Conservation (phyloP, 2,888 invertebrate species). For the Tuberolachnus salignus region DNA sequence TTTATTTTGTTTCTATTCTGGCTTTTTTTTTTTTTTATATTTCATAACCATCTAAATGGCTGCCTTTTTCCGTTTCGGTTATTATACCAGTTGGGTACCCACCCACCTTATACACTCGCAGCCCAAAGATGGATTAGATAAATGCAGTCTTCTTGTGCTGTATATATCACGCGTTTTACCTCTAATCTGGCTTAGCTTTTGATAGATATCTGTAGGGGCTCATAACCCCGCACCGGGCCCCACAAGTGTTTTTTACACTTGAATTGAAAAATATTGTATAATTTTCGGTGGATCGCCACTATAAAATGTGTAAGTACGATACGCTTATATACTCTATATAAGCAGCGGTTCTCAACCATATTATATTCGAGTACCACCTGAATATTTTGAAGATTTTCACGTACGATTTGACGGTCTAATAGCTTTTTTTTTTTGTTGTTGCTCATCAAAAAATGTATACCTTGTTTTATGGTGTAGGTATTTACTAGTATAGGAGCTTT, state of each 20-base stretch:
- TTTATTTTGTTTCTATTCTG: too few relatives aligned
- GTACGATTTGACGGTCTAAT: too few relatives aligned
- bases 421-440: too few relatives aligned
- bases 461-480: too few relatives aligned
- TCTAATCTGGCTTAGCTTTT: background rate
- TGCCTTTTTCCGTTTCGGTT: slow-evolving; percentile 5
- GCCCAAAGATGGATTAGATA: background rate
- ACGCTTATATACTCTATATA: too few relatives aligned
- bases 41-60: slow-evolving; percentile 1
- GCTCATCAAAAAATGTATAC: too few relatives aligned
- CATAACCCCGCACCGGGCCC: background rate
- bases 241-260: background rate
- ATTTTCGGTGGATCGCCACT: background rate
- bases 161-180: background rate
- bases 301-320: too few relatives aligned
- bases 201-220: slow-evolving; percentile 1
- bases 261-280: slow-evolving; percentile 1
- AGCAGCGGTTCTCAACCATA: too few relatives aligned
- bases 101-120: background rate
- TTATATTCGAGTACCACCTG: too few relatives aligned
- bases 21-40: background rate
- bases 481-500: too few relatives aligned
- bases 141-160: background rate
- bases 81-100: background rate
- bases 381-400: too few relatives aligned